These are phyloP conservation scores for Allophyes oxyacanthae DNA, from an alignment of 2,888 invertebrate species.

Conservation along the genomic window DNA sequence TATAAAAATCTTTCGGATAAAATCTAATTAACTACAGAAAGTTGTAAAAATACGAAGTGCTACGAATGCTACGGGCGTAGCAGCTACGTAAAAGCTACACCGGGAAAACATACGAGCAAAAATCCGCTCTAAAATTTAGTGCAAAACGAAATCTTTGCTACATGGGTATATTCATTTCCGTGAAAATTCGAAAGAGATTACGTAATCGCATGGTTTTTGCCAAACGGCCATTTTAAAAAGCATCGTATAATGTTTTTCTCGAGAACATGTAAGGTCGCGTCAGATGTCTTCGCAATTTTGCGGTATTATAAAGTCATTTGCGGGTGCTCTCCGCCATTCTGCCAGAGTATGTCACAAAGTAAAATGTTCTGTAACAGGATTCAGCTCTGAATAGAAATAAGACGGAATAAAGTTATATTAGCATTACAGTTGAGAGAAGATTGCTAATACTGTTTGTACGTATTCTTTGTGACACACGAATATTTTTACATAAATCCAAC, in stretches of 20 bases:
- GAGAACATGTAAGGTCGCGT: constrained; percentile 34
- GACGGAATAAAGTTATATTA: constrained; percentile 61
- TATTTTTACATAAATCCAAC: constrained; percentile 46
- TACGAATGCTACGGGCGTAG: constrained; percentile 48
- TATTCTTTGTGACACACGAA: constrained; percentile 43
- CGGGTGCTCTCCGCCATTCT: constrained; percentile 32
- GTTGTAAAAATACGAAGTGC: constrained; percentile 4
- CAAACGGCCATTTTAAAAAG: constrained; percentile 47
- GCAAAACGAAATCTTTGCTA: constrained; percentile 39
- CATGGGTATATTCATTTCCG: constrained; percentile 31
- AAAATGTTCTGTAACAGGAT: constrained; percentile 67
- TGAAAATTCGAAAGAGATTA: constrained; percentile 43
- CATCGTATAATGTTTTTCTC: constrained; percentile 32
- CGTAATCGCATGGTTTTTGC: constrained; percentile 46
- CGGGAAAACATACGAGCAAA: constrained; percentile 15
- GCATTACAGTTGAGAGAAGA: constrained; percentile 49
- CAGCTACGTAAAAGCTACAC: constrained; percentile 18
- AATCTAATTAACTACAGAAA: neutral
- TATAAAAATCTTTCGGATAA: no score
- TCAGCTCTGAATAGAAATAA: constrained; percentile 63
- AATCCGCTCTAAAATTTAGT: constrained; percentile 28
- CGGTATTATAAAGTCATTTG: constrained; percentile 76
- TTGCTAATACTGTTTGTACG: constrained; percentile 34
- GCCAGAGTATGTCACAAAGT: constrained; percentile 59
- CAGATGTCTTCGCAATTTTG: constrained; percentile 67